These are phyloP conservation scores for Sisor rabdophorus DNA, from an alignment of 2,113 vertebrate genomes.

Conservation along the genomic window DNA sequence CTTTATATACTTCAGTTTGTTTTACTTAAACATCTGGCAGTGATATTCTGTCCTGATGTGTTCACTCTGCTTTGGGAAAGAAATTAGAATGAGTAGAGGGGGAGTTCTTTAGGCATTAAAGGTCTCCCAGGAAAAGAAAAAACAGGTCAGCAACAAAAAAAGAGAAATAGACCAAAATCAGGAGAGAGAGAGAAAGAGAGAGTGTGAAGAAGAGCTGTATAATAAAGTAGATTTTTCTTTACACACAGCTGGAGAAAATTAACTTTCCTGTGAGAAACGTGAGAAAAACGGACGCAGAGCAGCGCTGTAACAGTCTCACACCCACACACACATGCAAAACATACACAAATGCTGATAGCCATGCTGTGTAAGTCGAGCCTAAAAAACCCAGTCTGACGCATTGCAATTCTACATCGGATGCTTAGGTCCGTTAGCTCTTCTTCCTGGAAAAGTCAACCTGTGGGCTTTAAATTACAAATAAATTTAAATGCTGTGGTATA, in stretches of 20 bases:
- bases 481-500: neutral
- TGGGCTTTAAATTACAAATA: slow-evolving; percentile 13
- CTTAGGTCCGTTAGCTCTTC: neutral
- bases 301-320: slow-evolving; percentile 39
- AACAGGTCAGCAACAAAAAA: slow-evolving; percentile 41
- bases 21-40: slow-evolving; percentile 71
- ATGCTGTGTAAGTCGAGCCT: neutral
- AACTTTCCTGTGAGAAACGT: slow-evolving; percentile 63
- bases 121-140: slow-evolving; percentile 28
- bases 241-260: slow-evolving; percentile 63
- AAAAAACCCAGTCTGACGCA: slow-evolving; percentile 34
- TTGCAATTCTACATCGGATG: neutral
- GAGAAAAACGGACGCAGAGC: slow-evolving; percentile 56
- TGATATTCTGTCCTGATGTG: slow-evolving; percentile 46
- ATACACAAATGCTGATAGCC: slow-evolving; percentile 28
- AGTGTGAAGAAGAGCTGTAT: slow-evolving; percentile 30
- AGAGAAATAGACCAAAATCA: slow-evolving; percentile 47
- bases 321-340: slow-evolving; percentile 10
- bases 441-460: slow-evolving; percentile 13
- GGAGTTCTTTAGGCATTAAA: slow-evolving; percentile 46
- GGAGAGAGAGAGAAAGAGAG: slow-evolving; percentile 43
- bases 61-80: slow-evolving; percentile 43
- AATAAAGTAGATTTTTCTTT: slow-evolving; percentile 46
- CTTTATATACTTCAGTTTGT: slow-evolving; percentile 54
- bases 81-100: neutral